phyloP scores from a whole-genome alignment of 2,113 vertebrate genomes.

The Naja naja region DNA sequence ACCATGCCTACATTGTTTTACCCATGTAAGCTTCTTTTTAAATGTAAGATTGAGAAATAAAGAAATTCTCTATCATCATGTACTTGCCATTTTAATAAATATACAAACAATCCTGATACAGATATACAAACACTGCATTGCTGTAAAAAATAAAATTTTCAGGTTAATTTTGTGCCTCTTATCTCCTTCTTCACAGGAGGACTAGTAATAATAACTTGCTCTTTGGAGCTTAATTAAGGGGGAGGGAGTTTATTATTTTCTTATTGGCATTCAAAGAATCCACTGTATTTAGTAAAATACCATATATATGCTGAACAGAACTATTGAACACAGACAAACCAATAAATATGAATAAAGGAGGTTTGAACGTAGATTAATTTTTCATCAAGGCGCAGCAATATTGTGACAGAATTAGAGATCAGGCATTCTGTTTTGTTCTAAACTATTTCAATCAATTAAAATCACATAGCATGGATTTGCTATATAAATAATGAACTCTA shows the following conservation, averaged over 20 bases:
- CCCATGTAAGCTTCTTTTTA: not conserved
- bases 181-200: constrained; percentile 45
- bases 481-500: constrained; percentile 19
- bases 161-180: constrained; percentile 28
- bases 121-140: constrained; percentile 37
- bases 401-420: constrained; percentile 4
- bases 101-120: constrained; percentile 8
- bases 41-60: not conserved
- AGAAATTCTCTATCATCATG: constrained; percentile 22
- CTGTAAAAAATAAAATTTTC: not conserved
- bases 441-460: constrained; percentile 11
- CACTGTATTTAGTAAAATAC: constrained; percentile 44
- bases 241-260: constrained; percentile 47
- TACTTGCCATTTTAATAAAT: constrained; percentile 33
- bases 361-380: constrained; percentile 31
- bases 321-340: constrained; percentile 27
- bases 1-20: not conserved
- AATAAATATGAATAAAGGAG: constrained; percentile 3
- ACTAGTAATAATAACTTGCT: constrained; percentile 42
- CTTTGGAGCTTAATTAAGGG: constrained; percentile 52
- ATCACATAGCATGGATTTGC: not conserved
- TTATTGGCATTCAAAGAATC: constrained; percentile 44
- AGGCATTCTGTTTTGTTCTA: constrained; percentile 15
- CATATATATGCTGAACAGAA: constrained; percentile 34
- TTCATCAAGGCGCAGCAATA: constrained; percentile 16